Base-by-base conservation (phyloP, 2,888 invertebrate species). In the Lacanobia wlatinum region DNA sequence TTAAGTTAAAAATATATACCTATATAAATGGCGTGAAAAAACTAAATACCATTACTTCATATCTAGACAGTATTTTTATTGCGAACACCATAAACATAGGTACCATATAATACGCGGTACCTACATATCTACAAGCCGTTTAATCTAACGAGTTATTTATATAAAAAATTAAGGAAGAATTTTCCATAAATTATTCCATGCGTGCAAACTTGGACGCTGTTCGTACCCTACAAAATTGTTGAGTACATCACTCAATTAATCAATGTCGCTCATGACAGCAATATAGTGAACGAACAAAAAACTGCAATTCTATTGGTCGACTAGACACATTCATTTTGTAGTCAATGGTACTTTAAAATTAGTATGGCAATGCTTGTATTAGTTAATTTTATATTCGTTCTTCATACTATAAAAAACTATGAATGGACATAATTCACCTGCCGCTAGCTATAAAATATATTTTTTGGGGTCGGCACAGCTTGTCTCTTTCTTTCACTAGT, bases 161-260 rank as follows among this genome's bases (percentile, higher is more conserved):
- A 50, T 14, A 9, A 21, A 23, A 58, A 43, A 16, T 16, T 48
- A 21, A 70, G 58, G 58, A 69, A 68, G 50, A 52, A 43, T 34
- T 14, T 43, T 5, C 21, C 4, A 68, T 67, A 58, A 48, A 58
- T 59, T 58, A 68, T 34, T 9, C 7, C 18, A 43, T 34, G 18
- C 34, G 18, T 43, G 40, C 21, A 52, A 59, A 69, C 58, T 69
- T 58, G 8, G 28, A n/a, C 40, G 58, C 12, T 18, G 38, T 66
- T 48, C 12, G 16, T 63, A 38, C 21, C 16, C 2, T 5, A 38
- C 18, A 48, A 21, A 4, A 34, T 34, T 48, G 18, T 56, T 58
- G 5, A 21, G n/a, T 12, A 48, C 21, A 2, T 60, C 14, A 28
- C 23, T 52, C 28, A 71, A 46, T 52, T 58, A 40, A 59, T 73